Base-by-base conservation (phyloP, 2,797 vertebrate genomes). In the Rhynchonycteris naso region DNA sequence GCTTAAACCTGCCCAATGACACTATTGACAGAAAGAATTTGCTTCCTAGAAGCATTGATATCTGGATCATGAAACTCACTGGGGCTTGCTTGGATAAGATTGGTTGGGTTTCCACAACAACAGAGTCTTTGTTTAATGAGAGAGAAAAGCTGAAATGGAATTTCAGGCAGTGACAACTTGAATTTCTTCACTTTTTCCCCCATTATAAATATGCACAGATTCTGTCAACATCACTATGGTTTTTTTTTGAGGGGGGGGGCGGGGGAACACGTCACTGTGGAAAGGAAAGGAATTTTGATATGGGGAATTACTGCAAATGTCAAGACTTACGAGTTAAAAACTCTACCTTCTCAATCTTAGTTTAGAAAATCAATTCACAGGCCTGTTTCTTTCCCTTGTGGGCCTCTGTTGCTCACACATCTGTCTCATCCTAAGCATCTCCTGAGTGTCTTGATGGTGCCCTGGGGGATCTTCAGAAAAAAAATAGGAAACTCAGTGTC, bases 381-480 rank as follows among this genome's bases (percentile, higher is more conserved):
- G 65, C 19, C 3, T 56, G 0, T 72, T 96, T 78, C 78, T 15
- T 81, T 89, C 33, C 82, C 26, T 35, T 75, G 80, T 54, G 66
- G 75, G 3, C 86, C 95, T 92, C 79, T 61, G 19, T 59, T 63
- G 65, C 35, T 87, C n/a, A 28, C 43, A 61, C 14, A 9, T 92
- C 96, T 79, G 56, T 90, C 38, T 96, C 88, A 65, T 93, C 92
- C 81, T 72, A 95, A 74, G 66, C 92, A 94, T 88, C 56, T 63
- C 93, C 92, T 76, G 86, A 54, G 94, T 92, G 80, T 4, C 88
- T 75, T 91, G 90, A 95, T 90, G 30, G 96, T 95, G 72, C 93
- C 96, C 91, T 89, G 90, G 90, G 35, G 88, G 90, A 96, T 75
- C 97, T 68, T 91, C 91, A 7, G 43, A 43, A 35, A 94, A 69